phyloP scores from a whole-genome alignment of 92 coral and sea anemone genomes.

The Epizoanthus ramosus region DNA sequence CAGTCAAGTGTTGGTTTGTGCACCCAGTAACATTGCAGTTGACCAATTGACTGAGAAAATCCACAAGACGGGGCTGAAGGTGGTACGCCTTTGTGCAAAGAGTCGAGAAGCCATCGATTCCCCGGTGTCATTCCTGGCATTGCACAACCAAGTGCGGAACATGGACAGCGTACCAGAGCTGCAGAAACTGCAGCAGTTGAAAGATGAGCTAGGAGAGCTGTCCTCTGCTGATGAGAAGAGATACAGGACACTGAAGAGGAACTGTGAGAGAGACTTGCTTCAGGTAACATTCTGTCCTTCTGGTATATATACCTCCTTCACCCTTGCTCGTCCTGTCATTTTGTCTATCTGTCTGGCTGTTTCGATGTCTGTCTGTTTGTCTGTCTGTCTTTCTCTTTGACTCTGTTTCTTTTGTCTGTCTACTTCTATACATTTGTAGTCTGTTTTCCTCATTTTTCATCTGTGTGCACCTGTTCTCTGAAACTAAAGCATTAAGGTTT shows the following conservation, averaged over 20 bases:
- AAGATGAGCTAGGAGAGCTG: conserved; percentile 98
- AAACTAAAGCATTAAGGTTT: background rate
- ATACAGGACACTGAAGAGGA: conserved; percentile 95
- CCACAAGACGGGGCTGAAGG: conserved; percentile 99
- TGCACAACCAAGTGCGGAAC: conserved; percentile 98
- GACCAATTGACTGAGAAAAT: conserved; percentile 99
- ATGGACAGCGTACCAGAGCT: conserved; percentile 99
- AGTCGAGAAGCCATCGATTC: conserved; percentile 99
- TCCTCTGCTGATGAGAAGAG: conserved; percentile 99
- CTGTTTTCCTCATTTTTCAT: no score
- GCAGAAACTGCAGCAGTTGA: conserved; percentile 97
- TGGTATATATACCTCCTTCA: background rate
- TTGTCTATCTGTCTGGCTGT: no score
- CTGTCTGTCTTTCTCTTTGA: no score
- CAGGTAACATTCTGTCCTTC: conserved; percentile 63
- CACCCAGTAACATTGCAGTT: conserved; percentile 99
- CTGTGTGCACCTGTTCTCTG: no score
- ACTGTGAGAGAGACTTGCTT: conserved; percentile 95
- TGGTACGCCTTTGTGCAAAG: conserved; percentile 98
- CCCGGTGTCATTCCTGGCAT: conserved; percentile 96
- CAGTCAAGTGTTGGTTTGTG: conserved; percentile 98
- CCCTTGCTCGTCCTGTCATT: no score
- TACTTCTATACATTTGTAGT: no score
- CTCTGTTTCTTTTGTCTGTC: no score
- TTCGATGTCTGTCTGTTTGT: no score